phyloP scores from a whole-genome alignment of 2,113 vertebrate species.

The Rhinoderma darwinii region DNA sequence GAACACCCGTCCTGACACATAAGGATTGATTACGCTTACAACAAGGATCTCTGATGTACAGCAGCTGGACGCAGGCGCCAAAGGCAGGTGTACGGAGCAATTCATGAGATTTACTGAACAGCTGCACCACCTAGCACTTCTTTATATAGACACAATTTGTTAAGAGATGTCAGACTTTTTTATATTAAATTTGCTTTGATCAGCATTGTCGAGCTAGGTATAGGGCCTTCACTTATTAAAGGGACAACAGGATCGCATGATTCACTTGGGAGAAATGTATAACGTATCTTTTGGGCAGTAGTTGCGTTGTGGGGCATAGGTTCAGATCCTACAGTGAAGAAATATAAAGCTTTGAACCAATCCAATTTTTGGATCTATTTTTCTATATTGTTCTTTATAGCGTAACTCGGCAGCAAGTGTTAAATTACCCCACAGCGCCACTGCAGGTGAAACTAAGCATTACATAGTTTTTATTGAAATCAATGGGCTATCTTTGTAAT shows the following conservation, averaged over 20 bases:
- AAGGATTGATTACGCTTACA: slow-evolving; percentile 7
- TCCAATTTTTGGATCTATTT: too few species aligned
- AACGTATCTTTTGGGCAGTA: neutral
- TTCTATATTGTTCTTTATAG: too few species aligned
- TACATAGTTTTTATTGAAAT: too few species aligned
- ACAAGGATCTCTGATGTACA: neutral
- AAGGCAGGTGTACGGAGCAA: slow-evolving; percentile 13
- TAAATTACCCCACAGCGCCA: too few species aligned
- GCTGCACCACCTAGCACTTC: neutral
- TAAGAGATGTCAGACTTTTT: neutral
- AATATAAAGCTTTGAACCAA: too few species aligned
- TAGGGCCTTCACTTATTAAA: neutral
- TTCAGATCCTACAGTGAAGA: too few species aligned
- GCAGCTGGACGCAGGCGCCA: neutral
- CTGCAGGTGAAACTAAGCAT: too few species aligned
- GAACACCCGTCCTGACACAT: neutral
- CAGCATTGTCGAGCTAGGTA: neutral
- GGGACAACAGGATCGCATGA: neutral
- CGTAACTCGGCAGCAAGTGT: too few species aligned
- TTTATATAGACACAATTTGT: slow-evolving; percentile 30
- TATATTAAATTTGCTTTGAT: neutral
- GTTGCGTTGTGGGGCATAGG: neutral
- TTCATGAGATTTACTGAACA: neutral
- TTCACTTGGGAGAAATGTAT: neutral
- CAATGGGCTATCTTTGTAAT: too few species aligned